Evolutionary conservation across 2,113 vertebrate genomes (phyloP).

Genomic region (Scophthalmus maximus): DNA sequence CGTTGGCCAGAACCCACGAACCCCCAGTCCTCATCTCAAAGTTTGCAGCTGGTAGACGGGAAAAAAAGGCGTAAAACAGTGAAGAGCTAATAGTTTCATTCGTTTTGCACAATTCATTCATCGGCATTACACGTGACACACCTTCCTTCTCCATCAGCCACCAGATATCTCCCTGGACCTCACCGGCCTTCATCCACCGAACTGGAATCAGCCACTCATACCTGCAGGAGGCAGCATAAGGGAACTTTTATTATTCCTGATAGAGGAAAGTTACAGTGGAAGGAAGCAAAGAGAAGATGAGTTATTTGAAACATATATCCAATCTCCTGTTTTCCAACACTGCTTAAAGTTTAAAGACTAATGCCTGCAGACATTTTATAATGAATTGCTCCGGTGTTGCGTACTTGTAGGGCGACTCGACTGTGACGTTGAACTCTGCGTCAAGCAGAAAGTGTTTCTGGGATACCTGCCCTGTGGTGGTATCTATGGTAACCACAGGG

Average conservation of each 20-base stretch:
- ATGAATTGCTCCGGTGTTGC: constrained; percentile 11
- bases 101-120: not conserved
- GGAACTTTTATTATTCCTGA: no score
- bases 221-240: constrained; percentile 23
- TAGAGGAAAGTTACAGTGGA: no score
- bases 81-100: not conserved
- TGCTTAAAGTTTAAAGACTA: no score
- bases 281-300: no score
- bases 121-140: constrained; percentile 32
- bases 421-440: constrained; percentile 65
- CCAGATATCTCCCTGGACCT: constrained; percentile 36
- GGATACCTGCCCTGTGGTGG: constrained; percentile 52
- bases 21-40: accelerated
- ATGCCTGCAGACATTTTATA: not conserved
- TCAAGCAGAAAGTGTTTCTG: constrained; percentile 92
- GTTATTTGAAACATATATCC: no score
- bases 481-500: constrained; percentile 88
- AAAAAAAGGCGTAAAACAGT: not conserved
- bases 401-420: constrained; percentile 85
- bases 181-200: constrained; percentile 64
- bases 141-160: constrained; percentile 76
- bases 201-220: constrained; percentile 76
- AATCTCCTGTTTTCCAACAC: no score
- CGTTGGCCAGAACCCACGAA: constrained; percentile 89
- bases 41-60: constrained; percentile 42